Evolutionary conservation across 2,113 vertebrate genomes (phyloP).

Genomic region (Zingel zingel): DNA sequence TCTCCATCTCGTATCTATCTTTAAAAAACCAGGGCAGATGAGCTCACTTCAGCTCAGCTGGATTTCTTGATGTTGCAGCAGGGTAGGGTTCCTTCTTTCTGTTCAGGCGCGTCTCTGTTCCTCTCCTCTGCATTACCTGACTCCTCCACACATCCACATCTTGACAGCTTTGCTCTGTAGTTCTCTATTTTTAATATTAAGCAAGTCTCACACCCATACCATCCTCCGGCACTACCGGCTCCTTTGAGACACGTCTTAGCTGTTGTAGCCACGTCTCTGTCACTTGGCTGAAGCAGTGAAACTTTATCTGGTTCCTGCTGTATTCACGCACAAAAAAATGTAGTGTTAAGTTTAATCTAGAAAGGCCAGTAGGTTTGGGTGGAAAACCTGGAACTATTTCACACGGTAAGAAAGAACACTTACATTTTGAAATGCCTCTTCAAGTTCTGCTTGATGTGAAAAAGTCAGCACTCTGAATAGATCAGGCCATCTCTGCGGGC

Average conservation of each 20-base stretch:
- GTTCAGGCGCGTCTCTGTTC: constrained; percentile 13
- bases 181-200: constrained; percentile 57
- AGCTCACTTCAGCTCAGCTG: constrained; percentile 29
- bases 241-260: constrained; percentile 33
- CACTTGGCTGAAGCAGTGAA: constrained; percentile 6
- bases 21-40: constrained; percentile 30
- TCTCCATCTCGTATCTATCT: neutral
- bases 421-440: neutral
- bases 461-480: constrained; percentile 8
- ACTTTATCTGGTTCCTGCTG: neutral
- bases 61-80: constrained; percentile 57
- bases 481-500: constrained; percentile 10
- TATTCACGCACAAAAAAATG: neutral
- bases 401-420: neutral
- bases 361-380: neutral
- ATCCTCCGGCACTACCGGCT: neutral
- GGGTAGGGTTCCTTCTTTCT: constrained; percentile 36
- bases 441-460: neutral
- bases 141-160: constrained; percentile 54
- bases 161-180: constrained; percentile 48
- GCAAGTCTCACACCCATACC: constrained; percentile 14
- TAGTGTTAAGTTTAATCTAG: neutral
- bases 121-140: constrained; percentile 31
- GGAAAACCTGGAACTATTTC: neutral
- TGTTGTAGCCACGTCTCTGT: constrained; percentile 14